Conservation (phyloP, 2,113 vertebrate genomes). For the Tor tambroides region DNA sequence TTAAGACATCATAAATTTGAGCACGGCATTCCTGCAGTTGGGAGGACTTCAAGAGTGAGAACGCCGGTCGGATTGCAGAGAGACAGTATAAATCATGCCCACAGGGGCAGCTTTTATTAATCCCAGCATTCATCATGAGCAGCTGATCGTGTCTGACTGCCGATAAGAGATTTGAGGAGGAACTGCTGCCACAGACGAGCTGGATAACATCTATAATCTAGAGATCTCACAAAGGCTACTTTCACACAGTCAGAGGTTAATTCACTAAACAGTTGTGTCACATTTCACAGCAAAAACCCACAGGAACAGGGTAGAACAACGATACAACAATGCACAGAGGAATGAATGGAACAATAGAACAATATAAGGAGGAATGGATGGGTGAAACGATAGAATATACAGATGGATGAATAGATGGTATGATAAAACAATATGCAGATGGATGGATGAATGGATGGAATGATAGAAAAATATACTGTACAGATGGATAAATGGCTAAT, state of each 20-base stretch:
- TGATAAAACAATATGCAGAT: no score
- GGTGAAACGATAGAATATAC: neutral
- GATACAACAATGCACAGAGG: neutral
- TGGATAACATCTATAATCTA: constrained; percentile 63
- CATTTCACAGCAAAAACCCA: neutral
- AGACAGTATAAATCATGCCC: constrained; percentile 68
- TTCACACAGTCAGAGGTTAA: constrained; percentile 18
- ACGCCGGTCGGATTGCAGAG: constrained; percentile 55
- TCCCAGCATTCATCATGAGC: constrained; percentile 65
- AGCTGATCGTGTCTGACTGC: constrained; percentile 60
- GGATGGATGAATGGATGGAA: neutral
- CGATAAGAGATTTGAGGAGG: constrained; percentile 53
- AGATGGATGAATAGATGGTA: neutral
- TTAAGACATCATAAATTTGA: constrained; percentile 74
- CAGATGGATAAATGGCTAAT: neutral
- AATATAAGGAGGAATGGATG: neutral
- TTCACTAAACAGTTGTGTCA: neutral
- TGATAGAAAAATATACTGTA: neutral
- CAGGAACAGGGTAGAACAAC: neutral
- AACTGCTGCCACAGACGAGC: constrained; percentile 49
- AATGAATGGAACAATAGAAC: neutral
- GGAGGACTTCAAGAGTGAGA: constrained; percentile 65
- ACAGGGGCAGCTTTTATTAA: constrained; percentile 65
- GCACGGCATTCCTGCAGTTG: constrained; percentile 62
- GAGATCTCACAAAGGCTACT: constrained; percentile 45